Conservation (phyloP, 1,140 invertebrate genomes). For the Zaprionus africanus region DNA sequence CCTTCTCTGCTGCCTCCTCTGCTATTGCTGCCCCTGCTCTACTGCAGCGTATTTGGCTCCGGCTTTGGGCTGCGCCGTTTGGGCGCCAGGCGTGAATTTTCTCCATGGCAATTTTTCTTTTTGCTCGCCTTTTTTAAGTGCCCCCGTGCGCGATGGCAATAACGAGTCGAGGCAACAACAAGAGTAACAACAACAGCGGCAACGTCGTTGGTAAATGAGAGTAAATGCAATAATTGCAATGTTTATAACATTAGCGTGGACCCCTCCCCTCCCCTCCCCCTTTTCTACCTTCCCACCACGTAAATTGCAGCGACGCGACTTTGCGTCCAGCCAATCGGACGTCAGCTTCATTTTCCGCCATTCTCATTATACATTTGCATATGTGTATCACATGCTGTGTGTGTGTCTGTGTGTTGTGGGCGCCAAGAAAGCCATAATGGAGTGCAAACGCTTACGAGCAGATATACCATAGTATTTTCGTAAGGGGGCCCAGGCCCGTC, state of each 20-base stretch:
- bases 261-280: background rate
- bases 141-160: constrained; percentile 71
- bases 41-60: background rate
- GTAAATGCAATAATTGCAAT: constrained; percentile 82
- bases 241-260: constrained; percentile 70
- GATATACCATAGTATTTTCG: constrained; percentile 14
- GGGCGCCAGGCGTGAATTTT: constrained; percentile 77
- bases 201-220: constrained; percentile 71
- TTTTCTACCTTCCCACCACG: constrained; percentile 19
- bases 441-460: constrained; percentile 33
- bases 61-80: constrained; percentile 16
- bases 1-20: background rate
- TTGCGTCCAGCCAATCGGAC: constrained; percentile 55
- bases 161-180: constrained; percentile 56
- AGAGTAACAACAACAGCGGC: constrained; percentile 29
- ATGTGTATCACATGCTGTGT: background rate
- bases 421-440: constrained; percentile 42
- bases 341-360: constrained; percentile 49
- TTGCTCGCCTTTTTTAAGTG: constrained; percentile 62
- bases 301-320: constrained; percentile 69
- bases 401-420: constrained; percentile 3
- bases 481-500: background rate
- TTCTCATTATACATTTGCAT: constrained; percentile 50
- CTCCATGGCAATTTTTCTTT: constrained; percentile 69
- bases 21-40: background rate